Evolutionary conservation across 2,113 vertebrate species (phyloP).

Genomic region (Capricornis sumatraensis): DNA sequence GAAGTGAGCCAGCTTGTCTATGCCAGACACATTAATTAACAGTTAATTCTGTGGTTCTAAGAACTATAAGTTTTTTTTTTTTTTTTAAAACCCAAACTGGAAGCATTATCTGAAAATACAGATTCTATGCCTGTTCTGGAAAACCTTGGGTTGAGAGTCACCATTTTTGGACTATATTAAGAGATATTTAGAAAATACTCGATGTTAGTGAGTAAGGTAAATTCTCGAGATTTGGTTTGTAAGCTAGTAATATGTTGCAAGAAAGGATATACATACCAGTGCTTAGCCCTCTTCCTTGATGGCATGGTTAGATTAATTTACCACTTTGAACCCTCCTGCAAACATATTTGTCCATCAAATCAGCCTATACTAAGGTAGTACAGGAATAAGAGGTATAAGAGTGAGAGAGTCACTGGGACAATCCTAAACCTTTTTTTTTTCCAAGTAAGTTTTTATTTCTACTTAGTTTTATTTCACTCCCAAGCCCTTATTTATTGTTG

Average conservation of each 20-base stretch:
- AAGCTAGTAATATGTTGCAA: neutral
- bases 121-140: neutral
- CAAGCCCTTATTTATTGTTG: neutral
- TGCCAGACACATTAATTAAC: neutral
- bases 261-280: neutral
- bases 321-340: neutral
- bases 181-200: neutral
- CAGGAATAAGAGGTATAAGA: neutral
- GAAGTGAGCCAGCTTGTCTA: neutral
- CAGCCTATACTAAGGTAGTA: neutral
- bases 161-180: neutral
- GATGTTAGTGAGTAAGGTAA: neutral
- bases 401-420: neutral
- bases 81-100: neutral
- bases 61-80: neutral
- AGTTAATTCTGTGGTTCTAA: neutral
- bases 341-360: neutral
- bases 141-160: neutral
- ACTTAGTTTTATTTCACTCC: neutral
- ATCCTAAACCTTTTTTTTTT: neutral
- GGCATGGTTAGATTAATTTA: neutral
- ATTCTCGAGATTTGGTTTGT: neutral
- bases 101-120: neutral
- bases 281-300: neutral
- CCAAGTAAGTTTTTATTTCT: neutral